Evolutionary conservation across 2,888 invertebrate species (phyloP).

Genomic region (Neelides folsomi): DNA sequence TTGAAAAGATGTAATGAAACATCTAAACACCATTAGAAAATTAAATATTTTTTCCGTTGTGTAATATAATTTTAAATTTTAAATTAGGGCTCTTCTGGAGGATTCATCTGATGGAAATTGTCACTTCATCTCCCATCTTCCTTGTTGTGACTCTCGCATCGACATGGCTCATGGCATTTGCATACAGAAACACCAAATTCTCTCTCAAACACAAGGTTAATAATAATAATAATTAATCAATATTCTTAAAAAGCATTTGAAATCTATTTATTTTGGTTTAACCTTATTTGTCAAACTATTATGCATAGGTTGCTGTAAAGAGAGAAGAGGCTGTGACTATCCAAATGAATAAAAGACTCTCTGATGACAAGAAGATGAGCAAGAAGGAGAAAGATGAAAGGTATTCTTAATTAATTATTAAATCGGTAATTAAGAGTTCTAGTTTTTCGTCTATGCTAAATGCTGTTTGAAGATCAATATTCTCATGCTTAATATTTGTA

Average conservation of each 20-base stretch:
- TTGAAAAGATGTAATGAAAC: no score
- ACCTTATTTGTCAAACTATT: neutral
- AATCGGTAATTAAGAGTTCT: no score
- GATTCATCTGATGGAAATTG: constrained; percentile 87
- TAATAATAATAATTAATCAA: constrained; percentile 20
- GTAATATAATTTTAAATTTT: no score
- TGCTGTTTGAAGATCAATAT: no score
- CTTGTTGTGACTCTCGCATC: constrained; percentile 69
- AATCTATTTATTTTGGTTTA: no score
- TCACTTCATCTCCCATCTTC: constrained; percentile 74
- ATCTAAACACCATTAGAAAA: no score
- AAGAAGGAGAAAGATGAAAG: constrained; percentile 97
- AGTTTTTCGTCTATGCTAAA: no score
- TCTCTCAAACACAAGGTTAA: constrained; percentile 91
- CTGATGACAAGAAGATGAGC: constrained; percentile 91
- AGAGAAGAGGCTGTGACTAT: constrained; percentile 79
- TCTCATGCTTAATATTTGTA: no score
- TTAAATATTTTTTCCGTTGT: no score
- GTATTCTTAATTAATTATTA: no score
- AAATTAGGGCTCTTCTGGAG: constrained; percentile 99
- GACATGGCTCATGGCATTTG: constrained; percentile 85
- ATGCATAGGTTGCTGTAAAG: constrained; percentile 58
- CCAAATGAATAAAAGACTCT: constrained; percentile 68
- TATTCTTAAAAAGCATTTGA: neutral
- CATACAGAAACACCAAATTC: constrained; percentile 96